These are phyloP conservation scores for Morone chrysops DNA, from an alignment of 2,113 vertebrate species.

Conservation along the genomic window DNA sequence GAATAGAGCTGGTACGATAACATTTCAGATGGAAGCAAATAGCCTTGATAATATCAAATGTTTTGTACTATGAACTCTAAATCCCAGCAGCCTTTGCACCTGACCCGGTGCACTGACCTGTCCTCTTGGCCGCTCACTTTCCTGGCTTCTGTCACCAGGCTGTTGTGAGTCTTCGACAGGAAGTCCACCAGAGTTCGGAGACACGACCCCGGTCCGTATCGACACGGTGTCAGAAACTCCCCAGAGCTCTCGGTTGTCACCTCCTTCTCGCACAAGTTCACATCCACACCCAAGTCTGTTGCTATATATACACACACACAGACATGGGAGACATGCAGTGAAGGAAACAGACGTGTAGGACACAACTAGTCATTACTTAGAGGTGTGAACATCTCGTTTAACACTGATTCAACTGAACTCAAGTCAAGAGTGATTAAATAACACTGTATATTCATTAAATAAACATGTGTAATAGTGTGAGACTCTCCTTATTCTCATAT, in stretches of 20 bases:
- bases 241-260: conserved; percentile 71
- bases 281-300: conserved; percentile 61
- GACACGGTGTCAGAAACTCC: conserved; percentile 72
- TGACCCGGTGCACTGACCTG: conserved; percentile 63
- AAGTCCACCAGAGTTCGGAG: conserved; percentile 75
- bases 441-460: background rate
- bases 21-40: background rate
- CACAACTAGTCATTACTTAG: background rate
- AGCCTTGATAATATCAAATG: no score
- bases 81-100: background rate
- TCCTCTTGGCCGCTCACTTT: conserved; percentile 53
- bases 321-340: background rate
- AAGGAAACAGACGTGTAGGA: background rate
- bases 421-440: background rate
- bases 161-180: conserved; percentile 82
- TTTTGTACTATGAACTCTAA: background rate
- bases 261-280: conserved; percentile 66
- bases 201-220: conserved; percentile 78
- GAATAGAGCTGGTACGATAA: background rate
- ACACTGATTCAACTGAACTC: background rate
- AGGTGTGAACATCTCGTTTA: background rate
- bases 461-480: background rate
- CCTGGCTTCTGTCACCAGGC: conserved; percentile 75
- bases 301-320: conserved; percentile 24
- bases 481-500: background rate